These are phyloP conservation scores for Leptogaster cylindrica DNA, from an alignment of 2,888 invertebrate genomes.

Conservation along the genomic window DNA sequence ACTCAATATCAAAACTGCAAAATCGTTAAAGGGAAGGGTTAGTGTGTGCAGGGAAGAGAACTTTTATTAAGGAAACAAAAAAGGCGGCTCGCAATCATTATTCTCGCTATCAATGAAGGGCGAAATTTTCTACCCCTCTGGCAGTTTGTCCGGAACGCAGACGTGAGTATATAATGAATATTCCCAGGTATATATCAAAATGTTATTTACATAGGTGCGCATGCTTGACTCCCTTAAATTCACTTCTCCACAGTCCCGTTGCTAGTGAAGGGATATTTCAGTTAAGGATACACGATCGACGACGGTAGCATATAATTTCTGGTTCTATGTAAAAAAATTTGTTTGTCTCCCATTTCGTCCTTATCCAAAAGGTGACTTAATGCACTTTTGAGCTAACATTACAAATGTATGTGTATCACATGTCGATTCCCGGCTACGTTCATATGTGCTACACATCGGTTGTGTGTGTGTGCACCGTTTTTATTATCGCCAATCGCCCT, in stretches of 20 bases:
- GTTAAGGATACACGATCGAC: not conserved
- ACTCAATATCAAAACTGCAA: not conserved
- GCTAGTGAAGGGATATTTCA: not conserved
- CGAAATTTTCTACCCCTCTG: constrained; percentile 11
- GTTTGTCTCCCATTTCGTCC: constrained; percentile 22
- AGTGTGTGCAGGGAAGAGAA: not conserved
- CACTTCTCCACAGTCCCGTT: not conserved
- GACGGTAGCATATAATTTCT: not conserved
- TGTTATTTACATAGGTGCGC: constrained; percentile 41
- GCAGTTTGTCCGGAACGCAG: constrained; percentile 4
- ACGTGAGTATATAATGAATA: not conserved
- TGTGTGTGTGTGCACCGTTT: constrained; percentile 12
- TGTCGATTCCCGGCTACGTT: constrained; percentile 13
- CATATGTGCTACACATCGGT: not conserved
- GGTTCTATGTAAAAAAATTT: not conserved
- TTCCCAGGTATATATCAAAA: not conserved
- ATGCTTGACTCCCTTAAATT: constrained; percentile 34
- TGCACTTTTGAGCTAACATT: constrained; percentile 3
- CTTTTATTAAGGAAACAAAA: constrained; percentile 18
- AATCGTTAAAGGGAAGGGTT: constrained; percentile 37
- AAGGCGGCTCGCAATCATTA: constrained; percentile 16
- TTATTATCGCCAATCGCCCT: constrained; percentile 62
- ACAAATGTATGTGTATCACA: constrained; percentile 23
- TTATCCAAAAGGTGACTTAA: constrained; percentile 18
- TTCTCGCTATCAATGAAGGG: constrained; percentile 9